Percentiles rank a stretch among this genome's conserved stretches.
Evolutionary conservation across 1,140 invertebrate genomes (phyloP).

Genomic region (Anthonomus grandis): DNA sequence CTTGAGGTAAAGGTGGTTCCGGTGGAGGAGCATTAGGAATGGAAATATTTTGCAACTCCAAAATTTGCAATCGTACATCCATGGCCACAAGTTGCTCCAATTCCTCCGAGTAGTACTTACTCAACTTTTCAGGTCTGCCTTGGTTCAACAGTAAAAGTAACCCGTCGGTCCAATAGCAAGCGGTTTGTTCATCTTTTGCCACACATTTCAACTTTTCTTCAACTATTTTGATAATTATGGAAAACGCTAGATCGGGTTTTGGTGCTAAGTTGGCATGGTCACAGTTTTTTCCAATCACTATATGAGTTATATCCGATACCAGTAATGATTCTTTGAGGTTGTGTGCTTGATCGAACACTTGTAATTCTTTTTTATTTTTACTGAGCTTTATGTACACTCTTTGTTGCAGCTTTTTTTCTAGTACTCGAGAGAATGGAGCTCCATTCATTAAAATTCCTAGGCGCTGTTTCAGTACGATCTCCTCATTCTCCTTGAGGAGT

Average conservation of each 20-base stretch:
- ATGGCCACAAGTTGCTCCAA: constrained; percentile 37
- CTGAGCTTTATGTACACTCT: constrained; percentile 27
- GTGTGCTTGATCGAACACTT: constrained; percentile 18
- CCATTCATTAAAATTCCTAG: constrained; percentile 32
- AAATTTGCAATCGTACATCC: constrained; percentile 39
- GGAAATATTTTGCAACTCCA: constrained; percentile 42
- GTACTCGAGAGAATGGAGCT: constrained; percentile 24
- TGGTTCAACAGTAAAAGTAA: constrained; percentile 34
- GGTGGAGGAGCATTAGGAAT: constrained; percentile 40
- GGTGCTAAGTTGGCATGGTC: constrained; percentile 23
- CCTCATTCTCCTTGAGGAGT: constrained; percentile 26
- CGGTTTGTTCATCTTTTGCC: constrained; percentile 34
- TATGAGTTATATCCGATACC: constrained; percentile 34
- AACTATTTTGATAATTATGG: constrained; percentile 34
- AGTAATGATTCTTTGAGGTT: not conserved
- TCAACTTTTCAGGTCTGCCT: constrained; percentile 33
- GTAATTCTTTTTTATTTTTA: constrained; percentile 32
- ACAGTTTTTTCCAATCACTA: constrained; percentile 37
- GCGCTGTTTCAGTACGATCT: constrained; percentile 34
- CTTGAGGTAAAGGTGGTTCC: constrained; percentile 33
- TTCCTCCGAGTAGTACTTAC: constrained; percentile 36
- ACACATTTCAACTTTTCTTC: constrained; percentile 33
- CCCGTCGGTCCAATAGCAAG: constrained; percentile 39
- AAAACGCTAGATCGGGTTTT: constrained; percentile 30
- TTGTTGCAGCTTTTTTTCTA: constrained; percentile 12